Evolutionary conservation across 2,797 vertebrate species (phyloP), one percentile per base, ranked within the genome.

Genomic region (Danio albolineatus): DNA sequence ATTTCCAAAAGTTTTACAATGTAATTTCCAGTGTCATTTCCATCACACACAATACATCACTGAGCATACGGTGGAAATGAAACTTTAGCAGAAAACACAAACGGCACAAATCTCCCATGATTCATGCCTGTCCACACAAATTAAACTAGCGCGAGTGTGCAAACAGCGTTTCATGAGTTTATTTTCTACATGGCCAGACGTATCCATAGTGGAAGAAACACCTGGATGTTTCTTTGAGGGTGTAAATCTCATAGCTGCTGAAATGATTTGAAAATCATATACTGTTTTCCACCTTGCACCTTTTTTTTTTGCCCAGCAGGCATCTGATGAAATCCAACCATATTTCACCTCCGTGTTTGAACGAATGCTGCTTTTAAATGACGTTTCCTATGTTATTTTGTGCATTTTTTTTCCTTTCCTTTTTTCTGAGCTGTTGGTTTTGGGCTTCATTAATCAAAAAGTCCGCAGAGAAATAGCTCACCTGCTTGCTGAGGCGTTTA

Each of bases 401-500:
- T 76, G 49, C 48, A 39, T 57, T 44, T 54, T 43, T 21, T 10
- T 72, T 28, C 28, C 28, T 28, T 3, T 3, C 46, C 12, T 10
- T 72, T 21, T 54, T 64, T 53, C 36, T 19, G 39, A 56, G 64
- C 66, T 56, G 56, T 61, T 70, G 54, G 62, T 54, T 73, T 43
- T 51, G 61, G 70, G 73, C 65, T 79, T 76, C 84, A 79, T 85
- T 81, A 81, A 81, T 85, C 81, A 78, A 59, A 59, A 16, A 19
- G 66, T 76, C 67, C 65, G 13, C 36, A 13, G 71, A 75, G 84
- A 79, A 73, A 85, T 41, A 6, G 74, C 61, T 73, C 84, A 60
- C 81, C 81, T 85, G 84, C 75, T 78, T 72, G 74, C 78, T 54
- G 81, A 80, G 75, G 81, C 54, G 66, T 85, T 83, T 85, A 78